phyloP scores from a whole-genome alignment of 2,888 invertebrate genomes.

The Andrena trimmerana region DNA sequence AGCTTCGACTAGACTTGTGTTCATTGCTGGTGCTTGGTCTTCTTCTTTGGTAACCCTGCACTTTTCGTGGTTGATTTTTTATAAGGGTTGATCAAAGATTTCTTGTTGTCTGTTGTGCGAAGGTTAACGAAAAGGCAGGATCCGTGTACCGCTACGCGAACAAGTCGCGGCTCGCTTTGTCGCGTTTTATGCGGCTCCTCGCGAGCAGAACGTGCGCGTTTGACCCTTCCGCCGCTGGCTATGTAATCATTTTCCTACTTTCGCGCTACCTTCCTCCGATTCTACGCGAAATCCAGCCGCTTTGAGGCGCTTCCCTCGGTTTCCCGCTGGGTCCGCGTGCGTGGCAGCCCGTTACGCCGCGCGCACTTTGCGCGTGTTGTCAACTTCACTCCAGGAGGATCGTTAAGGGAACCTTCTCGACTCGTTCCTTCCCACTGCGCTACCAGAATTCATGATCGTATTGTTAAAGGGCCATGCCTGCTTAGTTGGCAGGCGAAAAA shows the following conservation, averaged over 20 bases:
- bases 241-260: constrained; percentile 55
- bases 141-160: constrained; percentile 17
- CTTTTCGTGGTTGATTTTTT: neutral
- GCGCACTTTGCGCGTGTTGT: constrained; percentile 50
- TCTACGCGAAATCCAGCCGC: constrained; percentile 26
- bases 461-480: no score
- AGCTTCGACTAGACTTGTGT: neutral
- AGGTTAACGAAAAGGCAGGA: constrained; percentile 27
- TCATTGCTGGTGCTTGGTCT: neutral
- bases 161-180: constrained; percentile 52
- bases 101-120: constrained; percentile 58
- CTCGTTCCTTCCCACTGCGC: constrained; percentile 23
- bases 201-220: constrained; percentile 49
- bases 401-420: constrained; percentile 30
- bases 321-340: constrained; percentile 41
- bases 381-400: constrained; percentile 44
- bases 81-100: constrained; percentile 57
- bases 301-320: constrained; percentile 57
- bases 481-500: no score
- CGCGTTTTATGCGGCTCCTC: constrained; percentile 31
- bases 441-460: neutral
- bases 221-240: constrained; percentile 58
- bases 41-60: neutral
- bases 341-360: constrained; percentile 39
- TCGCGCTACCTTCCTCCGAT: constrained; percentile 17